Conservation (phyloP, 1,140 invertebrate species). For the Nixonia krombeini region DNA sequence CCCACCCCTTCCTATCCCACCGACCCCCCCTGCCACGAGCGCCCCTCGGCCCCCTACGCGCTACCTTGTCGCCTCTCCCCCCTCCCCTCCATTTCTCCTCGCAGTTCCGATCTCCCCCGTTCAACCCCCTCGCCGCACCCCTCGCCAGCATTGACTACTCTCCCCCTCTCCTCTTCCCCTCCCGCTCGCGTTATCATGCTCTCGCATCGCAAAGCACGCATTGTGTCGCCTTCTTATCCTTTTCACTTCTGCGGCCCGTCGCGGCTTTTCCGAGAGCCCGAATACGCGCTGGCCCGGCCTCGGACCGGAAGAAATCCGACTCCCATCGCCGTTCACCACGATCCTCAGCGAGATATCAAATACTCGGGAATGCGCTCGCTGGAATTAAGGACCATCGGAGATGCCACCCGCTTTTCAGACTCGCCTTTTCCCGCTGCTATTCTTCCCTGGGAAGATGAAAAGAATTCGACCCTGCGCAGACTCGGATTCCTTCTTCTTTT, state of each 20-base stretch:
- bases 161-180: background rate
- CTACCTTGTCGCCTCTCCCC: too few species aligned
- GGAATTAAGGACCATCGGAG: too few species aligned
- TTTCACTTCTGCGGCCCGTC: too few species aligned
- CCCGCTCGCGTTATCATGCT: constrained; percentile 5
- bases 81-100: background rate
- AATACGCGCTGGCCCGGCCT: constrained; percentile 1
- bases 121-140: background rate
- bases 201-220: constrained; percentile 12
- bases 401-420: too few species aligned
- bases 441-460: too few species aligned
- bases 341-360: too few species aligned
- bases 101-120: background rate
- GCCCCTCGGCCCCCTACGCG: constrained; percentile 2
- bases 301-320: background rate
- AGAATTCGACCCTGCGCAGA: too few species aligned
- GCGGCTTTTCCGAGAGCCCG: too few species aligned
- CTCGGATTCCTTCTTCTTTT: too few species aligned
- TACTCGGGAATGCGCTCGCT: too few species aligned
- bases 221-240: constrained; percentile 2
- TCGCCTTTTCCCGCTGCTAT: too few species aligned
- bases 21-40: background rate
- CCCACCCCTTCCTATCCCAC: background rate
- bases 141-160: background rate
- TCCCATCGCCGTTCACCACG: background rate